phyloP scores from a whole-genome alignment of 1,140 invertebrate species.

The Drosophila saltans region DNA sequence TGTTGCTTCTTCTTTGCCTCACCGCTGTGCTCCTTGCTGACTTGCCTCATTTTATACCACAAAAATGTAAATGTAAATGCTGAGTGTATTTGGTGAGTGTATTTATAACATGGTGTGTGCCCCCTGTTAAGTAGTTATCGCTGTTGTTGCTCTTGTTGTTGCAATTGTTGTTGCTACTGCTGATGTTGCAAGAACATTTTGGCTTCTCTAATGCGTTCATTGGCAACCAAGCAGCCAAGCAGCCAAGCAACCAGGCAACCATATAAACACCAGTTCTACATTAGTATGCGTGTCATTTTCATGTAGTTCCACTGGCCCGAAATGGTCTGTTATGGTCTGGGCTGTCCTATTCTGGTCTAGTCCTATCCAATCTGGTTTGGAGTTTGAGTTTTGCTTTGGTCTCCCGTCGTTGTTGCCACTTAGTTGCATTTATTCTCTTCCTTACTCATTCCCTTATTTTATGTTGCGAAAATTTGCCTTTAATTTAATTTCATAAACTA shows the following conservation, averaged over 20 bases:
- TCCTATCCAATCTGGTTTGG: neutral
- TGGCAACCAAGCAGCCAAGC: slow-evolving; percentile 24
- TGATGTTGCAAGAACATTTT: slow-evolving; percentile 33
- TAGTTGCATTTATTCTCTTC: neutral
- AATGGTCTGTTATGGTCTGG: neutral
- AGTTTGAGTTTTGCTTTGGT: neutral
- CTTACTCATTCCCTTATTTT: neutral
- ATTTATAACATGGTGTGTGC: slow-evolving; percentile 33
- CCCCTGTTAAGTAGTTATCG: slow-evolving; percentile 60
- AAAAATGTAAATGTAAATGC: slow-evolving; percentile 53
- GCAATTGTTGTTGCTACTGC: slow-evolving; percentile 56
- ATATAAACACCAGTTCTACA: slow-evolving; percentile 62
- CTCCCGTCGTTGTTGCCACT: neutral
- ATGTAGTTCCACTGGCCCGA: slow-evolving; percentile 13
- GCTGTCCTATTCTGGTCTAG: neutral
- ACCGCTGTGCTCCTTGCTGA: neutral
- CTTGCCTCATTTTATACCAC: neutral
- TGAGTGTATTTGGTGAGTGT: slow-evolving; percentile 46
- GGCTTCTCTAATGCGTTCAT: slow-evolving; percentile 58
- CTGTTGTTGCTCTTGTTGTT: slow-evolving; percentile 52
- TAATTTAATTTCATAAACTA: slow-evolving; percentile 11
- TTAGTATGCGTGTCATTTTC: slow-evolving; percentile 49
- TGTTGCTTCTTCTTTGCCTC: neutral
- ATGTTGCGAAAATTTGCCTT: neutral
- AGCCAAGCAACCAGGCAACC: slow-evolving; percentile 29